A percentile compares a stretch with the other conserved stretches of the same genome.
Evolutionary conservation across 2,113 vertebrate species (phyloP).

Genomic region (Sphyrna mokarran): DNA sequence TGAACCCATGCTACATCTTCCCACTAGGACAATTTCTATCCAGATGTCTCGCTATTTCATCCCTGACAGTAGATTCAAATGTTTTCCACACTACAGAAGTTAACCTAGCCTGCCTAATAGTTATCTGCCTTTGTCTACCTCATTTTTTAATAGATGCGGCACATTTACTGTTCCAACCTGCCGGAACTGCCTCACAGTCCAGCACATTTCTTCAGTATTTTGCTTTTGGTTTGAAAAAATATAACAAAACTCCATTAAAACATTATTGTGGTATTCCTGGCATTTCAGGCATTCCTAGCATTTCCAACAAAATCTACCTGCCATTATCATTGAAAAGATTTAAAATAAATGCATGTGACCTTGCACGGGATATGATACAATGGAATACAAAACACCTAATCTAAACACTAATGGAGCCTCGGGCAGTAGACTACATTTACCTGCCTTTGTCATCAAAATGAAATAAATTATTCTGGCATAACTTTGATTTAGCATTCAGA

Average conservation of each 20-base stretch:
- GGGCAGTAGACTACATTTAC: not conserved
- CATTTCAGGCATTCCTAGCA: not conserved
- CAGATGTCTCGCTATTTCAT: too few relatives aligned
- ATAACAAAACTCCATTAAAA: not conserved
- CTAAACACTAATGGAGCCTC: not conserved
- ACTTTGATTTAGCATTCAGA: not conserved
- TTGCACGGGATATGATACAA: not conserved
- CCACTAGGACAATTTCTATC: too few relatives aligned
- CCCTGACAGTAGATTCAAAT: too few relatives aligned
- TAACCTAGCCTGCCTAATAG: too few relatives aligned
- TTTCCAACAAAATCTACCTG: not conserved
- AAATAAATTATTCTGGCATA: slow-evolving; percentile 5
- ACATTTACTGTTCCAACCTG: too few relatives aligned
- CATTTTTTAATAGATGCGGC: too few relatives aligned
- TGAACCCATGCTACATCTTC: too few relatives aligned
- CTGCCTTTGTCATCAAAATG: not conserved
- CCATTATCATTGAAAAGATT: not conserved
- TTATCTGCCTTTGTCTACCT: too few relatives aligned
- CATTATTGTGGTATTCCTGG: not conserved
- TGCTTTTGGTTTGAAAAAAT: not conserved
- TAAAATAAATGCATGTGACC: slow-evolving; percentile 3
- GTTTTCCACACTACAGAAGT: too few relatives aligned
- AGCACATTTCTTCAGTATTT: not conserved
- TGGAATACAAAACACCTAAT: not conserved
- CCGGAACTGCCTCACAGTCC: too few relatives aligned